A percentile compares a stretch with the other conserved stretches of the same genome.
Evolutionary conservation across 2,888 invertebrate species (phyloP).

Genomic region (Polietes domitor): DNA sequence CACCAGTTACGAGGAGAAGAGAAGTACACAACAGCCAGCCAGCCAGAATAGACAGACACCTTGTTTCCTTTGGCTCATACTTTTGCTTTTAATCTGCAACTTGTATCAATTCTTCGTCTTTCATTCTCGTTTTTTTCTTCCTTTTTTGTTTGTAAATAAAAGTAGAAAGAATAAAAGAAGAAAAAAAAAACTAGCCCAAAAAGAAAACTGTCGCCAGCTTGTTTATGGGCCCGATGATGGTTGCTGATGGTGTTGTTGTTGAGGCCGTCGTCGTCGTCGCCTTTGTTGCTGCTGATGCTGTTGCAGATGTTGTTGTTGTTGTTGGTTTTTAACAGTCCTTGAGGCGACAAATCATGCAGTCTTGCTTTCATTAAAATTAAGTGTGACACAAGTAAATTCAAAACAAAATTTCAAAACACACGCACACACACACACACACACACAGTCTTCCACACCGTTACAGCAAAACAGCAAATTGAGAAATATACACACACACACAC

Average conservation of each 20-base stretch:
- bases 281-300: not conserved
- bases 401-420: slow-evolving; percentile 45
- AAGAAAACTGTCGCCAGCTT: slow-evolving; percentile 62
- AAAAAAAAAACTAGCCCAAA: slow-evolving; percentile 14
- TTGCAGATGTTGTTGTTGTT: not conserved
- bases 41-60: not conserved
- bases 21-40: not conserved
- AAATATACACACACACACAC: slow-evolving; percentile 16
- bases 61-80: not conserved
- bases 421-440: not conserved
- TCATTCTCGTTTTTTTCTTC: not conserved
- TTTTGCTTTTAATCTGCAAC: not conserved
- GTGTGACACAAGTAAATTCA: slow-evolving; percentile 46
- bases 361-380: slow-evolving; percentile 57
- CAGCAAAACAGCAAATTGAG: not conserved
- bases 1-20: not conserved
- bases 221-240: slow-evolving; percentile 16
- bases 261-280: not conserved
- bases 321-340: slow-evolving; percentile 46
- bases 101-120: slow-evolving; percentile 34
- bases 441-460: too few species aligned
- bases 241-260: not conserved
- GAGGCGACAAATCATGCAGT: slow-evolving; percentile 63
- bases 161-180: not conserved
- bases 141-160: not conserved